These are phyloP conservation scores for Phorcus lineatus DNA, from an alignment of 2,888 invertebrate species.

Conservation along the genomic window DNA sequence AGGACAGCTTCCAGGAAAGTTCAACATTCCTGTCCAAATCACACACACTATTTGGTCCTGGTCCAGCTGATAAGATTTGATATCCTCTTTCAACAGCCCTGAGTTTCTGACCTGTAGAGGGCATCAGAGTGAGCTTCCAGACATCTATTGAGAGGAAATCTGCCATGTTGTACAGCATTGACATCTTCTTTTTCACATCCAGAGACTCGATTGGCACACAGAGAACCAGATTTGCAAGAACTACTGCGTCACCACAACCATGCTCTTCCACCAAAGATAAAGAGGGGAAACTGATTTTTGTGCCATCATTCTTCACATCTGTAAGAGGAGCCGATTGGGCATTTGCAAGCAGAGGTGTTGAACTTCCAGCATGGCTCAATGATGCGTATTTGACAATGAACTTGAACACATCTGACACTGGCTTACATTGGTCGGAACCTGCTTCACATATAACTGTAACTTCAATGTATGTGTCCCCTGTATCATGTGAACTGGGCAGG, in stretches of 20 bases:
- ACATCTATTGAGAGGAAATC: constrained; percentile 41
- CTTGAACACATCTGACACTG: constrained; percentile 33
- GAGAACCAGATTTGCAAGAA: constrained; percentile 39
- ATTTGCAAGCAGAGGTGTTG: not conserved
- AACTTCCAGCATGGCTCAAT: not conserved
- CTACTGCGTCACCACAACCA: constrained; percentile 26
- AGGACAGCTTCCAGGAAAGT: constrained; percentile 43
- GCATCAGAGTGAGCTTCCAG: constrained; percentile 28
- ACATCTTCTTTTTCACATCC: constrained; percentile 23
- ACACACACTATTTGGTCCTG: constrained; percentile 32
- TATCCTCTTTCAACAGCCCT: constrained; percentile 31
- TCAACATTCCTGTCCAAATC: constrained; percentile 33
- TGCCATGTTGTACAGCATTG: constrained; percentile 36
- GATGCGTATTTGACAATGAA: constrained; percentile 28
- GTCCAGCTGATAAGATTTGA: constrained; percentile 43
- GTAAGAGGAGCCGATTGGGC: not conserved
- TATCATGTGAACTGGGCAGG: constrained; percentile 31
- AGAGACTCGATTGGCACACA: constrained; percentile 35
- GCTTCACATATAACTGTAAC: constrained; percentile 5
- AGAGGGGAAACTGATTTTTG: not conserved
- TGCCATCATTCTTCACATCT: too few species aligned
- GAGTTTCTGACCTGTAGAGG: constrained; percentile 26
- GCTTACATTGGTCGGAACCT: not conserved
- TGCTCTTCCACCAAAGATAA: not conserved
- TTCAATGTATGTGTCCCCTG: constrained; percentile 21